Evolutionary conservation across 2,888 invertebrate species (phyloP), one percentile per base, ranked within the genome.

Genomic region (Apodemia mormo): DNA sequence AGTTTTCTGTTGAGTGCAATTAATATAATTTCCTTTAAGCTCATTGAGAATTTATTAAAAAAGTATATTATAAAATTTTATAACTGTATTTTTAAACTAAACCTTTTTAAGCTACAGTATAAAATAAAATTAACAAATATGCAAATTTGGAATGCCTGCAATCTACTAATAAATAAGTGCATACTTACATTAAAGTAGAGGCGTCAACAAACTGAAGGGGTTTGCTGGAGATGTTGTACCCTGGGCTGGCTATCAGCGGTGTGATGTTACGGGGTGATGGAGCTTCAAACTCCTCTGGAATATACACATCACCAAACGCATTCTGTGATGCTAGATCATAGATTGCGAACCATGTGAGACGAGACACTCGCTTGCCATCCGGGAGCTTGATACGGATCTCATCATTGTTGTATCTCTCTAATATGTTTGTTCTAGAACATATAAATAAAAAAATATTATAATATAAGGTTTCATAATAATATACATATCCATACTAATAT

Each of bases 231-330:
- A 97, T 95, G 9, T 67, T 65, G 29, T 33, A 71, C 8, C 75
- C 76, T 29, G 79, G 76, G 37, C 77, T 74, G 54, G 95, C 95
- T 14, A 79, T 72, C 30, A 83, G 66, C 45, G 86, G 87, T 6
- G 86, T 82, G 12, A 92, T 80, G 22, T 92, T 90, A 78, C 96
- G 96, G 1, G 96, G 94, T 8, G 95, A 94, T 0, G 98, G 98
- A 14, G 98, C 96, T 81, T 97, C 97, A 86, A 98, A 98, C 76
- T 97, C 97, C 81, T 98, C 98, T 0, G 98, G 98, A 77, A 98
- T 95, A 83, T 96, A 97, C 68, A 98, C 96, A 85, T 98, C 98
- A 0, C 97, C 98, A 84, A 97, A 98, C 56, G 97, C 95, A 85
- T 97, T 97, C 94, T 97, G 97, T 81, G 95, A 96, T 78, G 95